These are phyloP conservation scores for Tipula confusa DNA, from an alignment of 2,888 invertebrate species.

Conservation along the genomic window DNA sequence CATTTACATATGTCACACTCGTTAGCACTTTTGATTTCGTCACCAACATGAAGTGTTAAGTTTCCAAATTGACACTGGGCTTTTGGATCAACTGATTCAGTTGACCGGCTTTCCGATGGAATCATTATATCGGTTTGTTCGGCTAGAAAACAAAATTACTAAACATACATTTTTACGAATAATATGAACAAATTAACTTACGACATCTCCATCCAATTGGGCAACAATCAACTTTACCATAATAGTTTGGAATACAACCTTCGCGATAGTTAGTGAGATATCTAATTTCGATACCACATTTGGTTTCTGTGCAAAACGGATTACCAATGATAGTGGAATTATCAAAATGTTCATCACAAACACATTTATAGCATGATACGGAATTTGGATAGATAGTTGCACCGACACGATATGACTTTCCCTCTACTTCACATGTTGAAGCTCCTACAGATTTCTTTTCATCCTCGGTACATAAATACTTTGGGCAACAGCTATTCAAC, in stretches of 20 bases:
- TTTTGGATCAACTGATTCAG: constrained; percentile 32
- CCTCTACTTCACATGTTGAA: constrained; percentile 50
- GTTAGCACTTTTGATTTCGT: constrained; percentile 49
- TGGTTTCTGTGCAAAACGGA: constrained; percentile 36
- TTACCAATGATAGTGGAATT: constrained; percentile 35
- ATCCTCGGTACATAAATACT: constrained; percentile 35
- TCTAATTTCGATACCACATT: constrained; percentile 37
- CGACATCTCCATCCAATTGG: constrained; percentile 39
- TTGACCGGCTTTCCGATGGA: neutral
- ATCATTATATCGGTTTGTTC: neutral
- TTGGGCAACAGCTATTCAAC: constrained; percentile 35
- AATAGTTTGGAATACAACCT: constrained; percentile 38
- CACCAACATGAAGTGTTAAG: constrained; percentile 50
- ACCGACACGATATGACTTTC: constrained; percentile 51
- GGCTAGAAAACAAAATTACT: neutral
- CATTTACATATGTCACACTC: constrained; percentile 51
- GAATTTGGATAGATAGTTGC: constrained; percentile 50
- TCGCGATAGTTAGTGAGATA: constrained; percentile 35
- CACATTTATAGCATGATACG: constrained; percentile 42
- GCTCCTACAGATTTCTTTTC: constrained; percentile 39
- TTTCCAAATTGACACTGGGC: constrained; percentile 50
- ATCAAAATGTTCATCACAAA: constrained; percentile 33
- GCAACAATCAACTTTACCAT: constrained; percentile 36
- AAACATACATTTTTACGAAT: neutral
- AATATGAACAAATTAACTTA: constrained; percentile 29